These are phyloP conservation scores for Ivindomyrus marchei DNA, from an alignment of 2,113 vertebrate species.

Conservation along the genomic window DNA sequence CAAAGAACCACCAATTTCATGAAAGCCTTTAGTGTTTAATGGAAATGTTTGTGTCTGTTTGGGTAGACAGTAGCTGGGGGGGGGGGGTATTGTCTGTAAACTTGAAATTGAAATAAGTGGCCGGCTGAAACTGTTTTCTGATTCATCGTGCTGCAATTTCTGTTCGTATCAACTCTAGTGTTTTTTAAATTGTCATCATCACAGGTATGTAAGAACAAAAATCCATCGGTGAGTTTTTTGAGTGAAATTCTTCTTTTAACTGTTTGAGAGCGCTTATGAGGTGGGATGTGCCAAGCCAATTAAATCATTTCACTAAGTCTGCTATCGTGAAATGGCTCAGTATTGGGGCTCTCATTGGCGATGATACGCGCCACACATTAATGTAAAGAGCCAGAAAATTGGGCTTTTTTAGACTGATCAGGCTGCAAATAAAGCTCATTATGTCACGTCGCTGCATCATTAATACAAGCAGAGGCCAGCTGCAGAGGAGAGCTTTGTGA, in stretches of 20 bases:
- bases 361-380: neutral
- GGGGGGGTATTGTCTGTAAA: neutral
- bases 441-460: neutral
- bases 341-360: neutral
- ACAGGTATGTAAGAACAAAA: neutral
- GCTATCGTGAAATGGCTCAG: neutral
- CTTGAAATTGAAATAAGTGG: slow-evolving; percentile 8
- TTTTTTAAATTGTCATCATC: neutral
- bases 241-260: neutral
- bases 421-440: neutral
- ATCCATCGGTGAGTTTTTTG: neutral
- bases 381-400: neutral
- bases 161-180: neutral
- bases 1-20: neutral
- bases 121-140: neutral
- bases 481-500: neutral
- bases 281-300: neutral
- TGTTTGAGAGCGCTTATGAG: neutral
- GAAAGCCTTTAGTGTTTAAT: neutral
- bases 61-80: neutral
- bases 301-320: slow-evolving; percentile 6
- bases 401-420: neutral
- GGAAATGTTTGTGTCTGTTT: slow-evolving; percentile 1
- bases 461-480: neutral
- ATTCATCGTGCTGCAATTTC: neutral